Evolutionary conservation across 2,113 vertebrate genomes (phyloP), one percentile per base, ranked within the genome.

Genomic region (Eulemur macaco): DNA sequence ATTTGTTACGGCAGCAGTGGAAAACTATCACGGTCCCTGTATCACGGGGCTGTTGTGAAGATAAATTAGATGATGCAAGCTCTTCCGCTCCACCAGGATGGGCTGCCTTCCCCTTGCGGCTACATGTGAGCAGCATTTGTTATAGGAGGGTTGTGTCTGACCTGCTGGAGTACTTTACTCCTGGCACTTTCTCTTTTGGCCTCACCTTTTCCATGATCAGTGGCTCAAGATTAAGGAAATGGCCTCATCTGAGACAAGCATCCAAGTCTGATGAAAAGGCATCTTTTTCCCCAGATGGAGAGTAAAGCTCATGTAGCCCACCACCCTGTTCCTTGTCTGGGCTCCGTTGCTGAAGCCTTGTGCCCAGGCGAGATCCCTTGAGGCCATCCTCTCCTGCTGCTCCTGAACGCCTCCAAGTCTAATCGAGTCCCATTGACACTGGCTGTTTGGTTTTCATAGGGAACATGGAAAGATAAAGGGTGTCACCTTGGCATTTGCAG

Each of bases 91-190:
- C 12, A n/a, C 23, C 34, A 7, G 54, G 27, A 21, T 10, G 23
- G 54, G 45, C 73, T 47, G 27, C 64, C 52, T 13, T 60, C 27
- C 31, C 56, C 50, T 45, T 29, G 31, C 1, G 10, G 15, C 54
- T 77, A 15, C 0, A 0, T 1, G 14, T 1, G 3, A 63, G 34
- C 81, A 4, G 0, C 0, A 0, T 31, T 34, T n/a, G 8, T 14
- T 56, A 76, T 34, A 47, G 23, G 15, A 81, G 31, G 21, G 8
- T 47, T 25, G 20, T 8, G 14, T 71, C 52, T 29, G 42, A 27
- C 45, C 69, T 15, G 14, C 69, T 23, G 34, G 7, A 12, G 15
- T 34, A 13, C 3, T 0, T 34, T 45, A 39, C 21, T 56, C 21
- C 60, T 27, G 2, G 0, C 0, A 9, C 34, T 71, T 83, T 91